Evolutionary conservation across 2,113 vertebrate species (phyloP).

Genomic region (Microcebus lehilahytsara): DNA sequence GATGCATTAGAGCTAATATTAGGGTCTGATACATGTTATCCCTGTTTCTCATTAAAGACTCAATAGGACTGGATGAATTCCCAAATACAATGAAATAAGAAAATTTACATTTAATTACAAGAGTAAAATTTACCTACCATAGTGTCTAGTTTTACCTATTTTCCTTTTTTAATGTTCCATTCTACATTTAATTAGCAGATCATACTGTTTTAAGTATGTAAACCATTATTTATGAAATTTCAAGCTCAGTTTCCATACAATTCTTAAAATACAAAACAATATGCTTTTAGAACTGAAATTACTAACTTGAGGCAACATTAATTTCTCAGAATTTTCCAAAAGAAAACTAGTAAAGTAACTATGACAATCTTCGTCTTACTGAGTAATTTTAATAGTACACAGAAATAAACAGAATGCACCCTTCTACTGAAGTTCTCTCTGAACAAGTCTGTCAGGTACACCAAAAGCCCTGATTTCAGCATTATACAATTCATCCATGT

Average conservation of each 20-base stretch:
- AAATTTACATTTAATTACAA: neutral
- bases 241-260: neutral
- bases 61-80: neutral
- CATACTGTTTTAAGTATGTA: neutral
- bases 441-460: neutral
- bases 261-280: conserved; percentile 7
- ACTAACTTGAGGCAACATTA: neutral
- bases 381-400: neutral
- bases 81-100: neutral
- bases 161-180: neutral
- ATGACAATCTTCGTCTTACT: neutral
- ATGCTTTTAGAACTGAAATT: conserved; percentile 10
- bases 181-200: neutral
- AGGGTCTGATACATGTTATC: neutral
- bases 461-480: too few species aligned
- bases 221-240: neutral
- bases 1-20: neutral
- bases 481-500: too few species aligned
- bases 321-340: conserved; percentile 3
- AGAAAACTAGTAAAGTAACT: neutral
- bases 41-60: neutral
- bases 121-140: neutral
- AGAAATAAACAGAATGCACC: neutral
- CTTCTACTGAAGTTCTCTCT: neutral
- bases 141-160: neutral